Evolutionary conservation across 2,113 vertebrate genomes (phyloP), one percentile per base, ranked within the genome.

Genomic region (Acanthisitta chloris): DNA sequence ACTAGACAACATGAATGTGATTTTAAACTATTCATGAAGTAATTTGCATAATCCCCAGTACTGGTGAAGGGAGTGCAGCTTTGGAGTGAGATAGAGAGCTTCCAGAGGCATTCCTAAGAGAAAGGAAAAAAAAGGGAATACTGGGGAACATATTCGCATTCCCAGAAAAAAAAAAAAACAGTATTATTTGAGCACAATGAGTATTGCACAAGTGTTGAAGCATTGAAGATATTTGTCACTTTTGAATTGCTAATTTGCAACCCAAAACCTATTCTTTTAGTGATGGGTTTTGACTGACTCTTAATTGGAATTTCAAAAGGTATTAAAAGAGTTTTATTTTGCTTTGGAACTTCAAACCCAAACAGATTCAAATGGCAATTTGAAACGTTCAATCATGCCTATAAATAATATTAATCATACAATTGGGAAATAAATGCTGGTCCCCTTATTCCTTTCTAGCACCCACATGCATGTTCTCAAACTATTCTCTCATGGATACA

Each of bases 231-330:
- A 95, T 94, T 94, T 95, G 93, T 90, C 88, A 92, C 79, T 93
- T 96, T 92, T 80, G 81, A 93, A 94, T 71, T 93, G 82, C 90
- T 94, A 59, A 96, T 95, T 96, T 95, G 92, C 74, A 92, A 96
- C 96, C 88, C 82, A 95, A 94, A 93, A 96, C 8, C 88, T 61
- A 81, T 95, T 93, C 77, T 93, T 94, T 49, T 7, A 74, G 79
- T 71, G 69, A 95, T 42, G 36, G 36, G 76, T 94, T 97, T 97
- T 96, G 96, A 95, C 94, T 94, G 94, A 31, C 25, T 96, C 91
- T 65, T 93, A 88, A 95, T 93, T 86, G 88, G 80, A 93, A 94
- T 93, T 94, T 95, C 76, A 93, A 90, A 96, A 96, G 79, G 79
- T 51, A 88, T 66, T 96, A 80, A 20, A 82, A 73, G 72, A 46